These are phyloP conservation scores for Hoplostethus mediterraneus DNA, from an alignment of 2,797 vertebrate species.

Conservation along the genomic window DNA sequence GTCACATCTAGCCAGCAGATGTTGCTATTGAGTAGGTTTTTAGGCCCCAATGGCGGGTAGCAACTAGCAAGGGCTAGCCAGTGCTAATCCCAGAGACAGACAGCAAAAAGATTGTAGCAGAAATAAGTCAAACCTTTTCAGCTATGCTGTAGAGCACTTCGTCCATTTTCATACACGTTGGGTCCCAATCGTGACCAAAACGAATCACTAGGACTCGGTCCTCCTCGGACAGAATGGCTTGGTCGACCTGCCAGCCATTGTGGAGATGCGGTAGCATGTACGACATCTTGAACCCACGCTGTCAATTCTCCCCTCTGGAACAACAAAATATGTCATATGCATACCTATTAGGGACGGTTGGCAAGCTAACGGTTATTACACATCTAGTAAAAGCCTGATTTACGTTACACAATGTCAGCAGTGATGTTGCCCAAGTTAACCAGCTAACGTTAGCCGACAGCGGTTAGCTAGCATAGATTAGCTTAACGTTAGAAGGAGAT, in stretches of 20 bases:
- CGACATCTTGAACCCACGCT: slow-evolving; percentile 87
- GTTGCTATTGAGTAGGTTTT: not conserved
- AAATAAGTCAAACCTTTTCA: slow-evolving; percentile 88
- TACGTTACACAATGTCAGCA: not conserved
- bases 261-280: slow-evolving; percentile 99
- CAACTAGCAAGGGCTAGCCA: not conserved
- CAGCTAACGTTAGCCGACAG: too few species aligned
- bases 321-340: not conserved
- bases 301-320: slow-evolving; percentile 4
- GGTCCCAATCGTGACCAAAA: slow-evolving; percentile 99
- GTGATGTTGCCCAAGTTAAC: too few species aligned
- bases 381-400: rapidly evolving
- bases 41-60: too few species aligned
- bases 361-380: not conserved
- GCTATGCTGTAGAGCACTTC: slow-evolving; percentile 98
- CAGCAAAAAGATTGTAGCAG: rapidly evolving
- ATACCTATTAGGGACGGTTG: too few species aligned
- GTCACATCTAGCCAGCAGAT: not conserved
- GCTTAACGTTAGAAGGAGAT: slow-evolving; percentile 9
- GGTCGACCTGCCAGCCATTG: slow-evolving; percentile 99
- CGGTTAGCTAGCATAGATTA: not conserved
- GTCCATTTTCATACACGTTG: slow-evolving; percentile 99
- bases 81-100: not conserved
- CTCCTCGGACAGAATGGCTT: slow-evolving; percentile 98
- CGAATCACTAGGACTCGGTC: slow-evolving; percentile 97